These are phyloP conservation scores for Tauraco erythrolophus DNA, from an alignment of 2,113 vertebrate genomes.

Conservation along the genomic window DNA sequence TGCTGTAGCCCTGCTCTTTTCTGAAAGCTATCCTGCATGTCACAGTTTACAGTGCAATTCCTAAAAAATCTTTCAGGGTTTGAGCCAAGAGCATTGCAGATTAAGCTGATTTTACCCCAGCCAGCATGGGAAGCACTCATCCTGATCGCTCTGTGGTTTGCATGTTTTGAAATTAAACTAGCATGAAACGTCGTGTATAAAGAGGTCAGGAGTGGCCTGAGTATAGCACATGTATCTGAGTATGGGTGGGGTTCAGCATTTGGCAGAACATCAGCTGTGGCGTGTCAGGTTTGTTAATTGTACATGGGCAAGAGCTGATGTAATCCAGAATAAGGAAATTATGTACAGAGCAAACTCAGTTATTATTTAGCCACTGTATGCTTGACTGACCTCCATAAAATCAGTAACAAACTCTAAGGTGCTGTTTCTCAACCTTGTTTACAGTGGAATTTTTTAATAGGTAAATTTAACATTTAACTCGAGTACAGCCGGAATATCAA, in stretches of 20 bases:
- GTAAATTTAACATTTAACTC: neutral
- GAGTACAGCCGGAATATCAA: neutral
- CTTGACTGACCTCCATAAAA: neutral
- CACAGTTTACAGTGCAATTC: fast-evolving
- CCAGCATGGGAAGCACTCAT: neutral
- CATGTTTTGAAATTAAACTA: neutral
- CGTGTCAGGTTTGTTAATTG: neutral
- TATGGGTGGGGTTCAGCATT: neutral
- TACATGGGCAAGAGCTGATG: neutral
- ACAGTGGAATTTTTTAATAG: neutral
- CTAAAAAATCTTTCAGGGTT: neutral
- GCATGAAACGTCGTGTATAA: fast-evolving
- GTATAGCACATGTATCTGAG: neutral
- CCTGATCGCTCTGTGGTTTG: fast-evolving
- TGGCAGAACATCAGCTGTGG: neutral
- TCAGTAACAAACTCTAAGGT: neutral
- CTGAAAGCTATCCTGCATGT: neutral
- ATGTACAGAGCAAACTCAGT: neutral
- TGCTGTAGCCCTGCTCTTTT: neutral
- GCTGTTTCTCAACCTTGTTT: neutral
- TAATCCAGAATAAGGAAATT: neutral
- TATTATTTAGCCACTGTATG: neutral
- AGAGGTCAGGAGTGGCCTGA: neutral
- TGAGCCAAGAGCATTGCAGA: neutral
- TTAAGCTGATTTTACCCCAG: neutral